Conservation (phyloP, 2,113 vertebrate species). For the Muntiacus reevesi region DNA sequence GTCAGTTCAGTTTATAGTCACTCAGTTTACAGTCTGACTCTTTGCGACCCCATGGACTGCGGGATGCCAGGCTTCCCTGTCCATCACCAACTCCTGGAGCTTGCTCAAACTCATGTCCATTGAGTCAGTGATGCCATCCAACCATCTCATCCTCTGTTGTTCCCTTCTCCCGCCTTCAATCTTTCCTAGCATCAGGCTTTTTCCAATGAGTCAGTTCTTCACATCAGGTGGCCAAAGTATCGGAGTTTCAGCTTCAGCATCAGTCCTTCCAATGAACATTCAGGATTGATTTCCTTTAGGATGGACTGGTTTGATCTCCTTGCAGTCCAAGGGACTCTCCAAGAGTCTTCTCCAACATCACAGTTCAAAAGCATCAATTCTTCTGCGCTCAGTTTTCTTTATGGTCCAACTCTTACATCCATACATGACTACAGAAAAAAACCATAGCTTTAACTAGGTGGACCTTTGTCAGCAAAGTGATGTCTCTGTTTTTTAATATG, state of each 20-base stretch:
- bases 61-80: neutral
- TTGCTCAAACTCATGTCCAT: neutral
- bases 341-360: neutral
- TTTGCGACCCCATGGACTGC: neutral
- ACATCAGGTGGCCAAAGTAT: neutral
- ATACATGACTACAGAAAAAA: neutral
- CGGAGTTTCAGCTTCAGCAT: neutral
- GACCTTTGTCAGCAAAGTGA: neutral
- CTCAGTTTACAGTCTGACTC: neutral
- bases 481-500: neutral
- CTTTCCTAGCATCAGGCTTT: neutral
- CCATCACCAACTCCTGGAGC: neutral
- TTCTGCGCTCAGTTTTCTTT: neutral
- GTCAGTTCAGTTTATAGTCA: neutral
- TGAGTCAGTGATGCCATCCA: neutral
- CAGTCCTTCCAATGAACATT: neutral
- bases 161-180: neutral
- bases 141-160: neutral
- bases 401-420: neutral
- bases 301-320: neutral
- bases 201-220: neutral
- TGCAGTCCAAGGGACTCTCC: neutral
- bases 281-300: neutral
- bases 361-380: neutral
- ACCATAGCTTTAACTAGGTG: neutral